Conservation (phyloP, 2,113 vertebrate species). For the Deroptyus accipitrinus region DNA sequence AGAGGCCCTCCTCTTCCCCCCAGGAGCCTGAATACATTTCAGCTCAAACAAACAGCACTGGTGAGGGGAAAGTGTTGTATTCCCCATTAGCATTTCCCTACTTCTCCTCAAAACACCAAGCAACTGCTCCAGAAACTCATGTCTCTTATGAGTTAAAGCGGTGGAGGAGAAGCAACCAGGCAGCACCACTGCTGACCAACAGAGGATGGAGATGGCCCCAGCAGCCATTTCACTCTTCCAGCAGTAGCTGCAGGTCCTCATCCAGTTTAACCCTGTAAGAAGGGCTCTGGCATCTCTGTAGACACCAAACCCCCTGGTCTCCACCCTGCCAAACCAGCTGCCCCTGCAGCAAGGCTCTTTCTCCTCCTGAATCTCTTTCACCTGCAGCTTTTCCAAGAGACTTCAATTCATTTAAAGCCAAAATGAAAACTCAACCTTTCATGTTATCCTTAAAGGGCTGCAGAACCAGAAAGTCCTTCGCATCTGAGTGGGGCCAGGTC, state of each 20-base stretch:
- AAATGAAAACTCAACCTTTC: neutral
- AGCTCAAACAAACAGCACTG: neutral
- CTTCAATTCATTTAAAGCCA: neutral
- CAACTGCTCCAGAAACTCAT: neutral
- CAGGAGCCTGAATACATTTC: neutral
- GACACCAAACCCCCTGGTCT: neutral
- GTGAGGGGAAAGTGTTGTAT: neutral
- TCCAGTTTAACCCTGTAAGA: neutral
- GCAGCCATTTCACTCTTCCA: neutral
- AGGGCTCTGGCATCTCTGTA: neutral
- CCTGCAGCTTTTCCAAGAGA: neutral
- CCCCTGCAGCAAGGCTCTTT: neutral
- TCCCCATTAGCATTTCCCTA: neutral
- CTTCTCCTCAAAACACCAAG: neutral
- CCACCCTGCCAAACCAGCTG: neutral
- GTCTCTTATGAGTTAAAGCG: neutral
- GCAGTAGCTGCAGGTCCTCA: neutral
- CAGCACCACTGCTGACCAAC: neutral
- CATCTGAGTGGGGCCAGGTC: neutral
- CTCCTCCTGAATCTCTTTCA: neutral
- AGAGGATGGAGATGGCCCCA: neutral
- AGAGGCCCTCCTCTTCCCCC: neutral
- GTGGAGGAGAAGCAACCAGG: neutral
- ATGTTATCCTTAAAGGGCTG: neutral
- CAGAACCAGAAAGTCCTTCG: constrained; percentile 16